Evolutionary conservation across 2,797 vertebrate genomes (phyloP).

Genomic region (Philypnodon macrostomus): DNA sequence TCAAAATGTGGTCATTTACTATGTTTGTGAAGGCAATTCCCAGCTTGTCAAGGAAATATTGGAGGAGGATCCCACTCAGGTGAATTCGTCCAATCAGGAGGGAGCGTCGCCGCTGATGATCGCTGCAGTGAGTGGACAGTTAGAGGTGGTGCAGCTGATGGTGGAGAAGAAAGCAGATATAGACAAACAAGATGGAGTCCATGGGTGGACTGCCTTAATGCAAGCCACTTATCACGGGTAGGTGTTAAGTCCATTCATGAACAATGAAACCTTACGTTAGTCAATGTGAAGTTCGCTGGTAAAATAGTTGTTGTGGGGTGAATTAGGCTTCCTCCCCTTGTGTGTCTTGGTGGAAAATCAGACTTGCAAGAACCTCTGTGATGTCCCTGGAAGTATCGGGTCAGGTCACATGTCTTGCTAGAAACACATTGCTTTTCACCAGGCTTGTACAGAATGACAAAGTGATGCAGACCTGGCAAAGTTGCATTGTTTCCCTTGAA

Average conservation of each 20-base stretch:
- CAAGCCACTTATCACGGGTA: constrained; percentile 98
- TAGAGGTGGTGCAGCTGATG: constrained; percentile 92
- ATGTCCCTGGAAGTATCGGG: no score
- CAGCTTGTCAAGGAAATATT: constrained; percentile 92
- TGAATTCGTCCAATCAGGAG: constrained; percentile 89
- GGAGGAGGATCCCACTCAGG: constrained; percentile 88
- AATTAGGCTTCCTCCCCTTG: no score
- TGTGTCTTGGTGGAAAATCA: no score
- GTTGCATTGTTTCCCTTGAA: no score
- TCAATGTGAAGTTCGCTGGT: no score
- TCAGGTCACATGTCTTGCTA: no score
- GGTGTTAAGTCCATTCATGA: constrained; percentile 13
- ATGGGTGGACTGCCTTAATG: constrained; percentile 97
- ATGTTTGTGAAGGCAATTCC: constrained; percentile 80
- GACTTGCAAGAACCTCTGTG: no score
- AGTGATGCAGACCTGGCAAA: no score
- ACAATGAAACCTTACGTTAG: no score
- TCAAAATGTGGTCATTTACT: background rate
- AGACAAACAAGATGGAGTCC: constrained; percentile 90
- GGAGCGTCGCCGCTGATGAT: constrained; percentile 96
- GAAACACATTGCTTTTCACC: no score
- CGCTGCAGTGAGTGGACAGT: constrained; percentile 90
- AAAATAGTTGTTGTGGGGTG: no score
- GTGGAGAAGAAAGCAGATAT: constrained; percentile 88
- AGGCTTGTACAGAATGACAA: no score